Evolutionary conservation across 2,888 invertebrate genomes (phyloP), one percentile per base, ranked within the genome.

Genomic region (Mesoligia furuncula): DNA sequence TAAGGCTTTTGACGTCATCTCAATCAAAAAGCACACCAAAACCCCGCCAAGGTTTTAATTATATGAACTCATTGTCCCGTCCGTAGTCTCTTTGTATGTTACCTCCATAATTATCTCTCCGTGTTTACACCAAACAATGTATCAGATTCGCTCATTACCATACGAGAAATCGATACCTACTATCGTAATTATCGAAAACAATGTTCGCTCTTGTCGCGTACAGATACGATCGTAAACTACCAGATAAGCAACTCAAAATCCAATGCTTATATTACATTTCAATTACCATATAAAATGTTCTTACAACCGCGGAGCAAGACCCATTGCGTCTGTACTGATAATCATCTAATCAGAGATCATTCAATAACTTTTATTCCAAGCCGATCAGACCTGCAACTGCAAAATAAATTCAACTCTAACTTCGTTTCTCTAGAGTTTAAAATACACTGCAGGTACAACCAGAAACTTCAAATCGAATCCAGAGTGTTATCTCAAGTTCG

Each of bases 281-380:
- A 95, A 96, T 96, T 95, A 97, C 95, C 95, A 96, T 95, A 96
- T 94, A 95, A 95, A 96, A 95, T 94, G 94, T 95, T 93, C 92
- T 88, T 92, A 94, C 93, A 93, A 93, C 93, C 89, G 92, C 90
- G 75, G 87, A 91, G 91, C 91, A 90, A 93, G 93, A 91, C 90
- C 91, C 91, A 94, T 93, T 93, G 93, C 94, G 94, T 94, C 93
- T 92, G 92, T 90, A 91, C 90, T 92, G 96, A 97, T 96, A 96
- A 97, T 97, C 95, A 97, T 97, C 96, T 96, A 95, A 96, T 96
- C 96, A 94, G 91, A 93, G 94, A 96, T 95, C 95, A 95, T 95
- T 95, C 95, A 95, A 96, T 95, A 95, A 95, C 93, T 95, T 95
- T 96, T 94, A 95, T 95, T 95, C 92, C 91, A 88, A 92, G 89